Base-by-base conservation (phyloP, 2,888 invertebrate genomes). In the Lobophora halterata region DNA sequence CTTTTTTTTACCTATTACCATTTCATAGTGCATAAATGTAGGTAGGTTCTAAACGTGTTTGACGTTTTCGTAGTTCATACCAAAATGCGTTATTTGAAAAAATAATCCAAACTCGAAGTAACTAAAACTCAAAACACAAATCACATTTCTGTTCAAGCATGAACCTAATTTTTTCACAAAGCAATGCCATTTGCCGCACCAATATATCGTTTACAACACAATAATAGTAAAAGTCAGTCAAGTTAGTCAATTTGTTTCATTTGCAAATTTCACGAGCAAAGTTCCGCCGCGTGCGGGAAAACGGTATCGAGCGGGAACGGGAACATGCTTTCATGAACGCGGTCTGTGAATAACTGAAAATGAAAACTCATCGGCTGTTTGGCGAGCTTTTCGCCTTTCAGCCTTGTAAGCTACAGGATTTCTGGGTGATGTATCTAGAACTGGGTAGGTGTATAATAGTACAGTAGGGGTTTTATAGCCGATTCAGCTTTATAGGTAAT, bases 321-420 rank as follows among this genome's bases (percentile, higher is more conserved):
- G 57, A 53, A 66, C 78, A 71, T 63, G 69, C 66, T 64, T 52
- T 52, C 70, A 44, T 62, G 62, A 11, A 54, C 34, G 61, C 58
- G 65, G 58, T 55, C 55, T 66, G 73, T 70, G 72, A 62, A 58
- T 58, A 54, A 80, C 80, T 80, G 77, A 78, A 74, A 69, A 52
- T 51, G 34, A 43, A 55, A 63, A 55, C 51, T 8, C 55, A 49
- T 40, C n/a, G n/a, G n/a, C n/a, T n/a, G n/a, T 50, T 37, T 37
- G 37, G 37, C 32, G 32, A 41, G 36, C 42, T 28, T 21, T n/a
- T n/a, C n/a, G n/a, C n/a, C n/a, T n/a, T n/a, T n/a, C n/a, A n/a
- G n/a, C n/a, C n/a, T n/a, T n/a, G n/a, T 8, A 19, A 21, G 20
- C 19, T 28, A 27, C 23, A 24, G 17, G 27, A 25, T 34, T n/a